phyloP scores from a whole-genome alignment of 2,113 vertebrate genomes.

The Saccopteryx bilineata region DNA sequence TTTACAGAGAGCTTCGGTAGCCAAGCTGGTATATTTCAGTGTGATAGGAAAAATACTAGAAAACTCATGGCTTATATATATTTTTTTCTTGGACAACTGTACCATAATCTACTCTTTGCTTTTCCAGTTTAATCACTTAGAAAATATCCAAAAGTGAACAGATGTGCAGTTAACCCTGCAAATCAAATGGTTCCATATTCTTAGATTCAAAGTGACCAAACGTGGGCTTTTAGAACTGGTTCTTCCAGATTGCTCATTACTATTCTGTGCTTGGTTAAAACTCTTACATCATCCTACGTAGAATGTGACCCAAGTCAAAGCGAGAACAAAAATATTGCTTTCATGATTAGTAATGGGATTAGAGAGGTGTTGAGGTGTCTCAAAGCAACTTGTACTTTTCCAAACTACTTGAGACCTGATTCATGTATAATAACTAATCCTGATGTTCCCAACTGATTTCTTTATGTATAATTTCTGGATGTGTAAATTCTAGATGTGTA shows the following conservation, averaged over 20 bases:
- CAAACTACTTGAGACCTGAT: slow-evolving; percentile 45
- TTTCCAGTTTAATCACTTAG: slow-evolving; percentile 69
- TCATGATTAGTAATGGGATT: slow-evolving; percentile 64
- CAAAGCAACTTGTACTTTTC: slow-evolving; percentile 75
- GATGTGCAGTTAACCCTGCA: slow-evolving; percentile 66
- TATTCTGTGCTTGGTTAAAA: slow-evolving; percentile 68
- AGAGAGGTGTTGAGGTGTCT: slow-evolving; percentile 44
- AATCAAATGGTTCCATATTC: slow-evolving; percentile 55
- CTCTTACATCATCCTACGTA: slow-evolving; percentile 64
- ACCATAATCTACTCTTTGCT: slow-evolving; percentile 58
- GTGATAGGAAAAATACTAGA: slow-evolving; percentile 79
- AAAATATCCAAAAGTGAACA: slow-evolving; percentile 79
- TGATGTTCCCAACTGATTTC: background rate
- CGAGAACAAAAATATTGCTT: slow-evolving; percentile 72
- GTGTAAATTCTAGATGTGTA: background rate
- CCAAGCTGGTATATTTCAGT: background rate
- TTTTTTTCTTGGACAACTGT: slow-evolving; percentile 60
- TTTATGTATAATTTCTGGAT: background rate
- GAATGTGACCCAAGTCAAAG: slow-evolving; percentile 73
- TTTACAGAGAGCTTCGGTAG: background rate
- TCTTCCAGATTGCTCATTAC: slow-evolving; percentile 67
- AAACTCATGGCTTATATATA: background rate
- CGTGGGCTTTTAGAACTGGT: slow-evolving; percentile 50
- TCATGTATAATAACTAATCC: background rate
- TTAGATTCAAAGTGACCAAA: slow-evolving; percentile 68